phyloP scores from a whole-genome alignment of 2,888 invertebrate species.

The Eudasyphora cyanicolor region DNA sequence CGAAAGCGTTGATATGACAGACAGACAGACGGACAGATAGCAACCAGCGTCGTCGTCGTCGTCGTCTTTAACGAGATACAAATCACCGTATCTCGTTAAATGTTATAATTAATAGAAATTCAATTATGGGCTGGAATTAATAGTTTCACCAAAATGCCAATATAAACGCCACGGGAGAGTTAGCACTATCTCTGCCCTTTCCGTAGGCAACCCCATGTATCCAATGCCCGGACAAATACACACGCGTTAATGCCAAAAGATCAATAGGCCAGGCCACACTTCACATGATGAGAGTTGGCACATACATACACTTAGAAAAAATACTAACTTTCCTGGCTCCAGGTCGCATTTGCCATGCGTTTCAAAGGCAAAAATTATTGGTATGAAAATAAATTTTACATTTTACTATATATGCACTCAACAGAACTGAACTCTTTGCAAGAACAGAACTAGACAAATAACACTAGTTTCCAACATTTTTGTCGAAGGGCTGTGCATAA shows the following conservation, averaged over 20 bases:
- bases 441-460: too few relatives aligned
- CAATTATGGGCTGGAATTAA: conserved; percentile 60
- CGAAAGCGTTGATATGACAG: conserved; percentile 22
- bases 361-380: too few relatives aligned
- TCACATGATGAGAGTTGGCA: too few relatives aligned
- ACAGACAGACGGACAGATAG: too few relatives aligned
- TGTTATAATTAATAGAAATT: conserved; percentile 61
- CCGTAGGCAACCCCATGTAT: background rate
- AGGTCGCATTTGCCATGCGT: too few relatives aligned
- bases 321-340: too few relatives aligned
- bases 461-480: too few relatives aligned
- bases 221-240: background rate
- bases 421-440: too few relatives aligned
- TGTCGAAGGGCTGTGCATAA: too few relatives aligned
- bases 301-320: background rate
- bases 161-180: conserved; percentile 49
- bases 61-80: background rate
- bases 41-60: background rate
- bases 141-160: conserved; percentile 50
- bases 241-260: conserved; percentile 6
- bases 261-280: conserved; percentile 15
- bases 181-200: background rate
- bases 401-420: too few relatives aligned
- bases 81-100: conserved; percentile 56
- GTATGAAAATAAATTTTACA: too few relatives aligned